Evolutionary conservation across 2,797 vertebrate genomes (phyloP).

Genomic region (Silurus lanzhouensis): DNA sequence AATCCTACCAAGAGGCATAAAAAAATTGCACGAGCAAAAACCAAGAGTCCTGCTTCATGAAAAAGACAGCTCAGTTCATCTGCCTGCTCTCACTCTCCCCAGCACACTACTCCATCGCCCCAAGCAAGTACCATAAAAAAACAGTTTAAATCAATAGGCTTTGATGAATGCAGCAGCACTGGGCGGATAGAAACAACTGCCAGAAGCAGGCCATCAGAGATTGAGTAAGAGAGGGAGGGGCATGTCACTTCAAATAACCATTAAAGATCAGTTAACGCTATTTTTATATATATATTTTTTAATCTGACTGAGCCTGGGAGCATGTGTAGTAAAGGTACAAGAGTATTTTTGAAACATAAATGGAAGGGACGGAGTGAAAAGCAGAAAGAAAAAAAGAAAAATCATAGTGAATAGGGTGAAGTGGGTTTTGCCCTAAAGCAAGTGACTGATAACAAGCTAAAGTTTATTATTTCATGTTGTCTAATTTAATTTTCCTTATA

Average conservation of each 20-base stretch:
- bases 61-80: conserved; percentile 29
- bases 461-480: conserved; percentile 45
- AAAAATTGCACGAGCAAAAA: conserved; percentile 9
- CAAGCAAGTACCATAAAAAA: conserved; percentile 44
- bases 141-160: conserved; percentile 59
- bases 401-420: not conserved
- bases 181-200: conserved; percentile 48
- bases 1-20: conserved; percentile 64
- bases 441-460: conserved; percentile 52
- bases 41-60: conserved; percentile 40
- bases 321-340: not conserved
- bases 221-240: conserved; percentile 20
- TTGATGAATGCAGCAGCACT: conserved; percentile 56
- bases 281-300: not conserved
- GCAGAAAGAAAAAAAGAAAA: not conserved
- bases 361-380: not conserved
- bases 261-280: conserved; percentile 48
- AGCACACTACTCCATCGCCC: conserved; percentile 40
- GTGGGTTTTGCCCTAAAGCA: conserved; percentile 36
- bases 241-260: conserved; percentile 51
- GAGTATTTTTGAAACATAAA: not conserved
- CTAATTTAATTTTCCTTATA: conserved; percentile 46
- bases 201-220: conserved; percentile 36
- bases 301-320: not conserved
- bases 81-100: conserved; percentile 19